These are phyloP conservation scores for Aulostomus chinensis DNA, from an alignment of 2,797 vertebrate genomes.

Conservation along the genomic window DNA sequence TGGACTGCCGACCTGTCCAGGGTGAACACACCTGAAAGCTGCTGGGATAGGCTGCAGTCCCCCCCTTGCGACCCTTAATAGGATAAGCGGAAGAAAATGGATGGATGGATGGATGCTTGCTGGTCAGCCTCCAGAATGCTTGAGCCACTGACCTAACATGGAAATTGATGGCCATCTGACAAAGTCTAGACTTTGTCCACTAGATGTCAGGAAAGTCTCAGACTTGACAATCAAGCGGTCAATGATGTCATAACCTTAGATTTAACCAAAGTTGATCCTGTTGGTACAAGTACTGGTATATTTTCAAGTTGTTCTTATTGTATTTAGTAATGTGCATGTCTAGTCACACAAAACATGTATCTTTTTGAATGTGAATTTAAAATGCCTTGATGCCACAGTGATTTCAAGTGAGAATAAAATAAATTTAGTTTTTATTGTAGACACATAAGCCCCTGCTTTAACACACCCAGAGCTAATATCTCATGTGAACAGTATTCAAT, in stretches of 20 bases:
- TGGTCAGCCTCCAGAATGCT: too few relatives aligned
- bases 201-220: conserved; percentile 68
- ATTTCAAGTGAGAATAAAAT: not conserved
- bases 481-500: not conserved
- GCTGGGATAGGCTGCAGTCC: too few relatives aligned
- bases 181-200: conserved; percentile 50
- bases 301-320: too few relatives aligned
- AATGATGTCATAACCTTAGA: not conserved
- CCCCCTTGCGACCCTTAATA: too few relatives aligned
- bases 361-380: not conserved
- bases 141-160: not conserved
- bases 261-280: not conserved
- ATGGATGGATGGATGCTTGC: too few relatives aligned
- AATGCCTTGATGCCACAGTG: accelerated
- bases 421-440: not conserved
- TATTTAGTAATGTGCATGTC: too few relatives aligned
- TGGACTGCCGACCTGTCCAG: too few relatives aligned
- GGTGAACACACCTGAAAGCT: too few relatives aligned
- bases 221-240: conserved; percentile 18
- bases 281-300: too few relatives aligned
- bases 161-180: not conserved
- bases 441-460: not conserved
- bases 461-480: not conserved
- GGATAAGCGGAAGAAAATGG: too few relatives aligned
- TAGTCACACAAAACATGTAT: too few relatives aligned